These are phyloP conservation scores for Actinia equina DNA, from an alignment of 64 coral and sea anemone genomes.

Conservation along the genomic window DNA sequence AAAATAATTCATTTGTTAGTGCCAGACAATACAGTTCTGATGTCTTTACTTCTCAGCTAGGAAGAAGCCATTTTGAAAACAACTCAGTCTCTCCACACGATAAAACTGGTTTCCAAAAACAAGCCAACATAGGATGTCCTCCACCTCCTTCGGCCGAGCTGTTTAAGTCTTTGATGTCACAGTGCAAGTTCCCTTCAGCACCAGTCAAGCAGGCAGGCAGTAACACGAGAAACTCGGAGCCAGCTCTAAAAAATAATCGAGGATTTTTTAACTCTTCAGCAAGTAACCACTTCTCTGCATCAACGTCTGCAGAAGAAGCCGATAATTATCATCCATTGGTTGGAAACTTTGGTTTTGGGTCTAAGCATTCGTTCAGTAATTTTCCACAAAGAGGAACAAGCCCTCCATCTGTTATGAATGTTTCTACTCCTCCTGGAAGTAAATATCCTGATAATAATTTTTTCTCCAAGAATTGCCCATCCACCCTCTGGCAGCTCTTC, in stretches of 20 bases:
- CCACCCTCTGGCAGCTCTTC: background rate
- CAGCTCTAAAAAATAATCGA: background rate
- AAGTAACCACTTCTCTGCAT: background rate
- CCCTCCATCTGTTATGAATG: background rate
- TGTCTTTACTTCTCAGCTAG: background rate
- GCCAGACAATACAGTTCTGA: background rate
- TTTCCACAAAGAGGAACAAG: background rate
- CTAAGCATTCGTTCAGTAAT: background rate
- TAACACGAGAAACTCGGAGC: background rate
- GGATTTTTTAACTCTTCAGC: background rate
- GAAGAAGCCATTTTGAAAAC: background rate
- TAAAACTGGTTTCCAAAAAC: background rate
- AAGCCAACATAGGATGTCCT: slow-evolving; percentile 29
- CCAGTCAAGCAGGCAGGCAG: slow-evolving; percentile 59
- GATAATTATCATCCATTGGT: background rate
- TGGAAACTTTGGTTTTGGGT: background rate
- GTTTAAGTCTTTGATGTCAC: slow-evolving; percentile 63
- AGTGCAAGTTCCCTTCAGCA: slow-evolving; percentile 46
- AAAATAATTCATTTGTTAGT: background rate
- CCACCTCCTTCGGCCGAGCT: slow-evolving; percentile 77
- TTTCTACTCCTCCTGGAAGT: background rate
- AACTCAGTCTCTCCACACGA: background rate
- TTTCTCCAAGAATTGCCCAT: background rate
- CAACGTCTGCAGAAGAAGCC: background rate
- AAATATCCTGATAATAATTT: background rate